Percentiles rank a stretch among this genome's conserved stretches.
These are phyloP conservation scores for Tipula vernalis DNA, from an alignment of 2,888 invertebrate species.

Conservation along the genomic window DNA sequence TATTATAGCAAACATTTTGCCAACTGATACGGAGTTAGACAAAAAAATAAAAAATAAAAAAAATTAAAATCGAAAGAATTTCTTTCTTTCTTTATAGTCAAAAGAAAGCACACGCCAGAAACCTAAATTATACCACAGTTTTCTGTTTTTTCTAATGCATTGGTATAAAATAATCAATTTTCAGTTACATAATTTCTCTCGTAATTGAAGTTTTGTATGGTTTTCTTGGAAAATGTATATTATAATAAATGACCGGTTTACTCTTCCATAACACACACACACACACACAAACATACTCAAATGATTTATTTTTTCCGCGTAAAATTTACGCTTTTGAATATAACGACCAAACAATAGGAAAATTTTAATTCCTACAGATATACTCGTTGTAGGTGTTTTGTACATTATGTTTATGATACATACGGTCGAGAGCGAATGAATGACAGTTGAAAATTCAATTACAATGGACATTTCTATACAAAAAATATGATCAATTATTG, in stretches of 20 bases:
- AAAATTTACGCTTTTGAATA: background rate
- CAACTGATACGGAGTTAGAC: background rate
- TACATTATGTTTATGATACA: background rate
- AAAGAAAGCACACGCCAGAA: background rate
- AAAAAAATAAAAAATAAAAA: background rate
- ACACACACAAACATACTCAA: background rate
- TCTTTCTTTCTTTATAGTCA: background rate
- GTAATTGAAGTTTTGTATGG: background rate
- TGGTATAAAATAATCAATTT: background rate
- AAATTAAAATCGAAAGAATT: background rate
- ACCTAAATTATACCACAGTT: background rate
- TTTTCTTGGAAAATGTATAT: background rate
- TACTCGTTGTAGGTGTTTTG: background rate
- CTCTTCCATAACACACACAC: background rate
- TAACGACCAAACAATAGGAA: background rate
- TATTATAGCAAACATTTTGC: background rate
- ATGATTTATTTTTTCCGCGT: background rate
- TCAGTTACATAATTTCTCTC: background rate
- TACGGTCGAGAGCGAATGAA: background rate
- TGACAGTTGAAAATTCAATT: constrained; percentile 4
- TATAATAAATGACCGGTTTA: background rate
- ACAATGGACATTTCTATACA: background rate
- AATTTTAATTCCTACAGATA: background rate
- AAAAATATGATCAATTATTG: background rate
- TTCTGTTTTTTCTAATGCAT: background rate